Base-by-base conservation (phyloP, 1,140 invertebrate genomes). In the Cataglyphis hispanica region DNA sequence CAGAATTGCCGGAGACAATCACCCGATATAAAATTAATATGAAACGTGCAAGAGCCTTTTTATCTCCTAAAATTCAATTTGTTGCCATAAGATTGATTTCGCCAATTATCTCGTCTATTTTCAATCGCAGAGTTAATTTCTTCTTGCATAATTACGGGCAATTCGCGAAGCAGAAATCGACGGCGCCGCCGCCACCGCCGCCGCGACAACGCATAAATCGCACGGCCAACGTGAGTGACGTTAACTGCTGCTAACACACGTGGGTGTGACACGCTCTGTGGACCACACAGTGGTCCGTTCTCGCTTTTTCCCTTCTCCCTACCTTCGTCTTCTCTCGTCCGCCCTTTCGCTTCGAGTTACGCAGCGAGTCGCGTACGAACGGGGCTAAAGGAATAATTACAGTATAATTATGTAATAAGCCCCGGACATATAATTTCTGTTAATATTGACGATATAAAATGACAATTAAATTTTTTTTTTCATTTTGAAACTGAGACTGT, bases 221-320 rank as follows among this genome's bases (percentile, higher is more conserved):
- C 37, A 43, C 27, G 66, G 78, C 27, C 78, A 67, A 81, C 78
- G 13, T 81, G 78, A 81, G 78, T 81, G 78, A 81, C 78, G 78
- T 81, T 81, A 81, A 81, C 78, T 81, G 78, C 78, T 43, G 78
- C 78, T 81, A 81, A 81, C 78, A 58, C 66, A 53, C 66, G 66
- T 72, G 66, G 66, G 66, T 81, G 78, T 81, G 78, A 81, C 78
- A 56, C 78, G 78, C 78, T 81, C 78, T 43, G 53, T 60, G 78
- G 78, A 81, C 78, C 78, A 81, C 76, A 80, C 78, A 72, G 78
- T 81, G 67, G 67, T 53, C 74, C 56, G 19, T 64, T 76, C 25
- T 43, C 66, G 53, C 37, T 43, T 72, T 37, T 58, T 58, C 72
- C 40, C 50, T 64, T 76, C 43, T 46, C n/a, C 46, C 72, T 77